Conservation (phyloP, 2,113 vertebrate species). For the Leucopsar rothschildi region DNA sequence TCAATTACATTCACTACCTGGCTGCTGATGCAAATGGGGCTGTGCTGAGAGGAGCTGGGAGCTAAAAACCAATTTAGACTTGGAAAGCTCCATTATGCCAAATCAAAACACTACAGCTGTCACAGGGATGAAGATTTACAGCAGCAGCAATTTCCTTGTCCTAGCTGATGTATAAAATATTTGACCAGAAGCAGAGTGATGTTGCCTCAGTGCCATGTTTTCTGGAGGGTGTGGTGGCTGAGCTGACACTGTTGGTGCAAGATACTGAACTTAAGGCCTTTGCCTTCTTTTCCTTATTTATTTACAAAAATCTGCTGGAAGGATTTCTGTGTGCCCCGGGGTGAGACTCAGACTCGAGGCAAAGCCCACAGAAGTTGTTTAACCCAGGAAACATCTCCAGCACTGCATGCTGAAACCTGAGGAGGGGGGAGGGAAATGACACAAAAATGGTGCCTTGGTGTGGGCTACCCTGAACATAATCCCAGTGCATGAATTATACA, state of each 20-base stretch:
- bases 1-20: background rate
- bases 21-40: background rate
- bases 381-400: background rate
- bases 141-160: background rate
- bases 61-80: background rate
- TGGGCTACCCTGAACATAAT: background rate
- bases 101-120: constrained; percentile 6
- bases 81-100: background rate
- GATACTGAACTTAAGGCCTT: background rate
- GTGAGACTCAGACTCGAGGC: background rate
- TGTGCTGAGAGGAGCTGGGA: background rate
- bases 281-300: constrained; percentile 14
- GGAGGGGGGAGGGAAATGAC: background rate
- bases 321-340: background rate
- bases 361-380: background rate
- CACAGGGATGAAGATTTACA: background rate
- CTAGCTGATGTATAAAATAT: background rate
- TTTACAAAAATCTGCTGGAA: background rate
- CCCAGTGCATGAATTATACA: background rate
- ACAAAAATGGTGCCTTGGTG: constrained; percentile 23
- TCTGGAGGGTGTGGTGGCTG: background rate
- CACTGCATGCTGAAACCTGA: background rate
- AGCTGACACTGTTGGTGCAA: background rate
- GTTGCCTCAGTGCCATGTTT: background rate
- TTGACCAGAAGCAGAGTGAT: rapidly evolving